phyloP scores from a whole-genome alignment of 2,113 vertebrate genomes.

The Rattus norvegicus region DNA sequence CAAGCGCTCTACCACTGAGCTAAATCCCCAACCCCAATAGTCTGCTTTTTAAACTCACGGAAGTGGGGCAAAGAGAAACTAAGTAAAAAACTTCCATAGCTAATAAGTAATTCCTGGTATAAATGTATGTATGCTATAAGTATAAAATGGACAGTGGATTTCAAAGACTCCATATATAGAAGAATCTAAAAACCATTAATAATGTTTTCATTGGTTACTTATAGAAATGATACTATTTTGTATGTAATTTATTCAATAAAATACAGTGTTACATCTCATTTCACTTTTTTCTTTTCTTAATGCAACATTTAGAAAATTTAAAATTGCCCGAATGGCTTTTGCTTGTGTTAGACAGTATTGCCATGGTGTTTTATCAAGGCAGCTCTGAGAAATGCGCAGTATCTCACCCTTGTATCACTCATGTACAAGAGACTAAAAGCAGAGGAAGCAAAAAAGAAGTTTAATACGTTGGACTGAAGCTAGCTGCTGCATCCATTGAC shows the following conservation, averaged over 20 bases:
- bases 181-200: background rate
- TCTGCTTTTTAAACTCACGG: constrained; percentile 46
- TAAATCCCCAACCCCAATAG: too few relatives aligned
- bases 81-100: background rate
- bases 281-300: constrained; percentile 7
- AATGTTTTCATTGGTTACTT: background rate
- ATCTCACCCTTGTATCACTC: background rate
- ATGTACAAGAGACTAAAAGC: constrained; percentile 13
- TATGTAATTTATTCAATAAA: background rate
- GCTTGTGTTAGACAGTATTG: constrained; percentile 39
- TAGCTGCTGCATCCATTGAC: background rate
- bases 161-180: background rate
- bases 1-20: too few relatives aligned
- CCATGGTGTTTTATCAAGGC: constrained; percentile 34
- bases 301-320: constrained; percentile 36
- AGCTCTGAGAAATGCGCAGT: background rate
- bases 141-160: background rate
- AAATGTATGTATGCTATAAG: background rate
- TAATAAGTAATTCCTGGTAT: background rate
- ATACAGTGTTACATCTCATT: background rate
- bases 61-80: background rate
- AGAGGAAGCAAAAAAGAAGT: background rate
- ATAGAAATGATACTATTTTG: background rate
- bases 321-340: background rate
- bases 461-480: constrained; percentile 18